A percentile compares a stretch with the other conserved stretches of the same genome.
phyloP scores from a whole-genome alignment of 2,888 invertebrate genomes.

The Thera britannica region DNA sequence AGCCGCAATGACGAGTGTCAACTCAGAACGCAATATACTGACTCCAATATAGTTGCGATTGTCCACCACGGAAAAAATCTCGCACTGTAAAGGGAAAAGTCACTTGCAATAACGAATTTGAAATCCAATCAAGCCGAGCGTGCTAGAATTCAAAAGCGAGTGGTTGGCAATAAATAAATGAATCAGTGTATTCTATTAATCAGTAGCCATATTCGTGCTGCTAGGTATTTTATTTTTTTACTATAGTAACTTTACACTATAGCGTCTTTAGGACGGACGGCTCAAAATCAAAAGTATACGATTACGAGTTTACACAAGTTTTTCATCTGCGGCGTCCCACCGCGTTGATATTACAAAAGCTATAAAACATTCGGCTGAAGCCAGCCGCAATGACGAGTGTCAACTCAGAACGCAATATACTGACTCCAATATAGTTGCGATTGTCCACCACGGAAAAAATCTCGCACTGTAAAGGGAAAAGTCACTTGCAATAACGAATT shows the following conservation, averaged over 20 bases:
- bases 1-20: slow-evolving; percentile 62
- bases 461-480: slow-evolving; percentile 66
- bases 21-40: slow-evolving; percentile 66
- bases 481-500: slow-evolving; percentile 76
- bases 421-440: slow-evolving; percentile 61
- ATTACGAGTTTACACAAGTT: slow-evolving; percentile 24
- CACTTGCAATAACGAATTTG: slow-evolving; percentile 76
- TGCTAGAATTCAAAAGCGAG: slow-evolving; percentile 15
- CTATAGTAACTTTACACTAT: neutral
- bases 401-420: slow-evolving; percentile 68
- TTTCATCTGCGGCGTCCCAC: slow-evolving; percentile 29
- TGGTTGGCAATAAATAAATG: slow-evolving; percentile 24
- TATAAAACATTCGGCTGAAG: slow-evolving; percentile 62
- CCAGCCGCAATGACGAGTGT: slow-evolving; percentile 59
- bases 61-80: slow-evolving; percentile 68
- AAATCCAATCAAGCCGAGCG: slow-evolving; percentile 69
- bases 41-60: slow-evolving; percentile 62
- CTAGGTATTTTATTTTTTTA: neutral
- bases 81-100: slow-evolving; percentile 65
- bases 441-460: slow-evolving; percentile 67
- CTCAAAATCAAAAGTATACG: slow-evolving; percentile 14
- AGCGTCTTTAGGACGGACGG: neutral
- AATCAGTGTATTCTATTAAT: slow-evolving; percentile 4
- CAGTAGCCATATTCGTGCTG: neutral
- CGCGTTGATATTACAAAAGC: slow-evolving; percentile 60